phyloP scores from a whole-genome alignment of 2,113 vertebrate genomes.

The Corvus moneduloides region DNA sequence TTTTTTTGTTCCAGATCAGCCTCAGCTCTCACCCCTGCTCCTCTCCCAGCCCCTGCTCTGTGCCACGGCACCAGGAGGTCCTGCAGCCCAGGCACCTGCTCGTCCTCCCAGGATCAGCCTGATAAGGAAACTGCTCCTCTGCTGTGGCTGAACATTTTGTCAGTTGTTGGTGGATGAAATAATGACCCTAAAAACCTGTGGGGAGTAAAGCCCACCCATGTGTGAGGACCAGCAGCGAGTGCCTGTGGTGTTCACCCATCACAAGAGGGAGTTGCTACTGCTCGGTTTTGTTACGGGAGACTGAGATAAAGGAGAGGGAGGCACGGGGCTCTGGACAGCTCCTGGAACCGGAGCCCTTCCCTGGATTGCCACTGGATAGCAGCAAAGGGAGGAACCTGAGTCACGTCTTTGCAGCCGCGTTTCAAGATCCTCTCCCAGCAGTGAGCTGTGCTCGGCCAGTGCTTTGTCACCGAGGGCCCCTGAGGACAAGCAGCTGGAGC shows the following conservation, averaged over 20 bases:
- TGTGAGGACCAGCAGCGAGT: background rate
- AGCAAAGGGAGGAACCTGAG: background rate
- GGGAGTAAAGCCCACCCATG: background rate
- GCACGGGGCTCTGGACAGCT: background rate
- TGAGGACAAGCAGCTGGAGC: background rate
- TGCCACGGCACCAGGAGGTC: background rate
- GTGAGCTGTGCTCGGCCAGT: background rate
- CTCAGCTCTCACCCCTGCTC: background rate
- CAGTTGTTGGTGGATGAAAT: background rate
- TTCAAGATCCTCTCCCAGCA: background rate
- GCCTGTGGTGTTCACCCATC: background rate
- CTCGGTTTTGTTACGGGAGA: background rate
- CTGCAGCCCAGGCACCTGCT: background rate
- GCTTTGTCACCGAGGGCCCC: background rate
- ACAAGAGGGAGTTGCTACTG: background rate
- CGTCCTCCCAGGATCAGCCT: background rate
- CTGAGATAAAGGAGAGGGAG: background rate
- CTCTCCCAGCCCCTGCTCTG: background rate
- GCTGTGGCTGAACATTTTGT: background rate
- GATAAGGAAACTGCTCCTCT: background rate
- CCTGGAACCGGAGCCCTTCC: background rate
- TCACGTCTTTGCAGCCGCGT: background rate
- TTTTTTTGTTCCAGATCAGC: background rate
- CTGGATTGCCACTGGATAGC: background rate
- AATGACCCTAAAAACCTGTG: background rate